Conservation (phyloP, 2,797 vertebrate genomes). For the Falco berigora region DNA sequence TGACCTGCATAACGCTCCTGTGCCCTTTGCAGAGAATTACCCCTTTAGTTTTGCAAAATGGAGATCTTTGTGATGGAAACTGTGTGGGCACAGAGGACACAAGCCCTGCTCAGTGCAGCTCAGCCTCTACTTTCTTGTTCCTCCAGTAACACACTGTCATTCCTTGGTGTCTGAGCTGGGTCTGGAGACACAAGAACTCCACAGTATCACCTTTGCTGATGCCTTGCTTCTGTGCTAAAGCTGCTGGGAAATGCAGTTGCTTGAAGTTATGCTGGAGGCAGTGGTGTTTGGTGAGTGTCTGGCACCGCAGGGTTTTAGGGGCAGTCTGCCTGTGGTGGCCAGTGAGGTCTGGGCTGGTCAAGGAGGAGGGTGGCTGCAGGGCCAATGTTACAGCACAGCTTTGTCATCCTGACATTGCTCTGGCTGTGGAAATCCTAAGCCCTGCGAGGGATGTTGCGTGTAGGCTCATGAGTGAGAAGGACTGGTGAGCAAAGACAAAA, state of each 20-base stretch:
- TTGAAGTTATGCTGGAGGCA: background rate
- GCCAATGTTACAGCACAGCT: background rate
- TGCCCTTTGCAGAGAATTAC: background rate
- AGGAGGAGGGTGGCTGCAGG: background rate
- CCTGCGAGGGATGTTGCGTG: background rate
- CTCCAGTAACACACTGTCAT: background rate
- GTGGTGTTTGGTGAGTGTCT: background rate
- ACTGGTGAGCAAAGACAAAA: background rate
- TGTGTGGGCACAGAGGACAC: background rate
- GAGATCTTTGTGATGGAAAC: background rate
- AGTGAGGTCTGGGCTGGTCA: background rate
- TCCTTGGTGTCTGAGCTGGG: background rate
- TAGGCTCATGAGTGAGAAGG: background rate
- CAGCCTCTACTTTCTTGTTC: background rate
- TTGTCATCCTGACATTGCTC: background rate
- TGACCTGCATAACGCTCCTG: background rate
- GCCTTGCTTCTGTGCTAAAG: background rate
- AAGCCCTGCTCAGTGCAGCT: background rate
- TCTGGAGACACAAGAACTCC: background rate
- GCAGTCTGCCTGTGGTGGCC: background rate
- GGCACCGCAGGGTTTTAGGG: background rate
- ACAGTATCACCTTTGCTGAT: background rate
- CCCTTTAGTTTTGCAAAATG: background rate
- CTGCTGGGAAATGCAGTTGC: background rate
- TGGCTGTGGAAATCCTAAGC: accelerated